A percentile compares a stretch with the other conserved stretches of the same genome.
phyloP scores from a whole-genome alignment of 2,888 invertebrate genomes.

The Neria commutata region DNA sequence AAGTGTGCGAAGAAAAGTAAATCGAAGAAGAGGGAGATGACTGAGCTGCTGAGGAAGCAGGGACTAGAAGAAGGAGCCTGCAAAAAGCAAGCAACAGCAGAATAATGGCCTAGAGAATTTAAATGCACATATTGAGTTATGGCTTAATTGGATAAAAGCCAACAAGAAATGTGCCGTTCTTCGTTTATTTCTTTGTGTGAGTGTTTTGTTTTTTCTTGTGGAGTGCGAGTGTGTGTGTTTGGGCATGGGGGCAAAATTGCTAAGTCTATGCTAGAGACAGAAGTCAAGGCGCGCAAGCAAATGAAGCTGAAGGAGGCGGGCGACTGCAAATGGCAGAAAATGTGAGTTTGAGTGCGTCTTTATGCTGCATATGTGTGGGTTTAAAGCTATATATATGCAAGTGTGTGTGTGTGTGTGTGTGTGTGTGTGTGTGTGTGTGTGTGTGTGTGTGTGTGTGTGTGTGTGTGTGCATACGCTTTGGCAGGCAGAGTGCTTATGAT shows the following conservation, averaged over 20 bases:
- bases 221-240: too few species aligned
- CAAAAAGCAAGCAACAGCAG: background rate
- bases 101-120: background rate
- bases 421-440: slow-evolving; percentile 29
- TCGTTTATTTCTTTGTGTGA: background rate
- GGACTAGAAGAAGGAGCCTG: background rate
- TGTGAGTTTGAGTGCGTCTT: background rate
- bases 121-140: slow-evolving; percentile 54
- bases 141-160: slow-evolving; percentile 59
- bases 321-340: too few species aligned
- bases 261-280: too few species aligned
- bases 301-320: too few species aligned
- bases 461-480: background rate
- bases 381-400: background rate
- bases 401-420: slow-evolving; percentile 15
- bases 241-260: too few species aligned
- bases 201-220: background rate
- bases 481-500: background rate
- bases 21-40: too few species aligned
- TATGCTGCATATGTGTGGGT: background rate
- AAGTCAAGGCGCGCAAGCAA: too few species aligned
- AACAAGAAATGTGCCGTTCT: slow-evolving; percentile 26
- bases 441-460: background rate
- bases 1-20: too few species aligned
- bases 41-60: too few species aligned